Evolutionary conservation across 2,888 invertebrate genomes (phyloP).

Genomic region (Cheilosia soror): DNA sequence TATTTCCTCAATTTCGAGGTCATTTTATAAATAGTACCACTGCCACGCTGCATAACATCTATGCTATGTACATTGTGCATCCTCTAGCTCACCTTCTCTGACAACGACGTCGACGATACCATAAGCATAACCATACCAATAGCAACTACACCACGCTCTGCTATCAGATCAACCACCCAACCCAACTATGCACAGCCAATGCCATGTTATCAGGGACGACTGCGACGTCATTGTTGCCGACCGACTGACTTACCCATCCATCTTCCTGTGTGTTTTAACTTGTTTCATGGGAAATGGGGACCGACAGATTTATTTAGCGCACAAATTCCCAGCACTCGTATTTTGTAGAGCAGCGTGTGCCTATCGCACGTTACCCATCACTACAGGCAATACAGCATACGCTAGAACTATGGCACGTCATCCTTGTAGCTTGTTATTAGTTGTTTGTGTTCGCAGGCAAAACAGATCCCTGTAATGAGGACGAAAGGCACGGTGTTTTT

Average conservation of each 20-base stretch:
- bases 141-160: not conserved
- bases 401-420: conserved; percentile 39
- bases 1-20: conserved; percentile 75
- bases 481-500: conserved; percentile 1
- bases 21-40: conserved; percentile 72
- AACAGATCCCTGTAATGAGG: conserved; percentile 54
- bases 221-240: conserved; percentile 69
- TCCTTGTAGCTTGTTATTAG: conserved; percentile 54
- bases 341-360: conserved; percentile 6
- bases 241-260: conserved; percentile 59
- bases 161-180: conserved; percentile 3
- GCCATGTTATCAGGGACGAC: conserved; percentile 68
- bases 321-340: conserved; percentile 58
- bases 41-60: conserved; percentile 36
- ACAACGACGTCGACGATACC: not conserved
- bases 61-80: not conserved
- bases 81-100: not conserved
- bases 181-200: conserved; percentile 33
- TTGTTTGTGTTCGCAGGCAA: conserved; percentile 41
- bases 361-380: conserved; percentile 46
- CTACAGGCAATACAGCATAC: not conserved
- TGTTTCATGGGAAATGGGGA: conserved; percentile 57
- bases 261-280: conserved; percentile 57
- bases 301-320: conserved; percentile 72
- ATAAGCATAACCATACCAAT: not conserved